Base-by-base conservation (phyloP, 1,140 invertebrate species). In the Sitobion miscanthi region DNA sequence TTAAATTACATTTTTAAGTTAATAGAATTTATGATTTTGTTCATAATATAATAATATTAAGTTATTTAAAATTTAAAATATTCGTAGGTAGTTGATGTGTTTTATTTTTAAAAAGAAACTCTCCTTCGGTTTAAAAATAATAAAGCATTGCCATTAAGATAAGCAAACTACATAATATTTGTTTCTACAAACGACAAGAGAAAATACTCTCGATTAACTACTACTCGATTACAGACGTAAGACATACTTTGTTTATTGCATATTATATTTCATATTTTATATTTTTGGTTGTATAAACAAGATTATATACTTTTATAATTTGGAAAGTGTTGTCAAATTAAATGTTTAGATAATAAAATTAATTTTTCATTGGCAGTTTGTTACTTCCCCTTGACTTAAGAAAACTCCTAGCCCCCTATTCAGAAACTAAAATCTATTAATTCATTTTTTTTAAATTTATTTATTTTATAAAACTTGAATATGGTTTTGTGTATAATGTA, bases 61-160 rank as follows among this genome's bases (percentile, higher is more conserved):
- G 47, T 35, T 52, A 30, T 52, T 49, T n/a, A 42, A 42, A 42
- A 42, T 42, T 3, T 42, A 42, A 42, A 42, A 42, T 42, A n/a
- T 35, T 23, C 8, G 38, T 88, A 88, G 20, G 2, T 21, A 8
- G n/a, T 42, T 42, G 42, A 42, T 42, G 42, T 7, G 7, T 54
- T 88, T 52, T 21, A 52, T 54, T 54, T 21, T 17, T 2, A 6
- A 38, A 89, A 54, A 89, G 9, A 38, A 38, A 54, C 9, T 35
- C 7, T 11, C 2, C 1, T 52, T 23, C 3, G 8, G 21, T 57
- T 30, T 2, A 54, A 89, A 88, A 89, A 89, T 89, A 89, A 89
- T 89, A 54, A 89, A 89, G 21, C 49, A 38, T 89, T 23, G 23
- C 20, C 45, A 52, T 89, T 89, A 57, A 89, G 87, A 89, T 89